These are phyloP conservation scores for Aleiodes testaceus DNA, from an alignment of 2,888 invertebrate species.

Conservation along the genomic window DNA sequence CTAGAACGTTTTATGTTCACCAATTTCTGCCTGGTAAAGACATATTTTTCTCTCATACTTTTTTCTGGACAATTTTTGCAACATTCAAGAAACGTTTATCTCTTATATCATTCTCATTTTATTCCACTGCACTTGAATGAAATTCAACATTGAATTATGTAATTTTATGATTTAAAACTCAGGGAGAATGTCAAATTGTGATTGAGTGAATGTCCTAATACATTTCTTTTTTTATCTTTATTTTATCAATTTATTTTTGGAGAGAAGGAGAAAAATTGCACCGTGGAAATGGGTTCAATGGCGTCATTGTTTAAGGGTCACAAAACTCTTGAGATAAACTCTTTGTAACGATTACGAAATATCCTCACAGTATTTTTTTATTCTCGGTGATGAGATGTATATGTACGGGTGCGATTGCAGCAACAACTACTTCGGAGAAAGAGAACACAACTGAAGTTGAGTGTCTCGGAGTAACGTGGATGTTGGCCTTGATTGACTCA, in stretches of 20 bases:
- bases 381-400: slow-evolving; percentile 15
- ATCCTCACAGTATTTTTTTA: slow-evolving; percentile 13
- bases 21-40: background rate
- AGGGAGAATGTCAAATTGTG: background rate
- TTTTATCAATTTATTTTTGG: background rate
- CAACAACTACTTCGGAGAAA: slow-evolving; percentile 12
- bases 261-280: background rate
- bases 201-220: background rate
- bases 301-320: slow-evolving; percentile 12
- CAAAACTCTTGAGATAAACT: slow-evolving; percentile 12
- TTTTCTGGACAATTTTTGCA: background rate
- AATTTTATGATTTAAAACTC: background rate
- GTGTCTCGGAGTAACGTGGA: slow-evolving; percentile 7
- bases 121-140: no score
- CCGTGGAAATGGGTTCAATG: slow-evolving; percentile 31
- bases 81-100: background rate
- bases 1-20: background rate
- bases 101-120: no score
- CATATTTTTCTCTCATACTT: background rate
- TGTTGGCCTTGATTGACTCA: slow-evolving; percentile 17
- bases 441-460: slow-evolving; percentile 11
- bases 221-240: background rate
- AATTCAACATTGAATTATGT: no score
- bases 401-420: background rate
- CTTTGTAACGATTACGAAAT: slow-evolving; percentile 21